These are phyloP conservation scores for Ctenodactylus gundi DNA, from an alignment of 2,113 vertebrate genomes.

Conservation along the genomic window DNA sequence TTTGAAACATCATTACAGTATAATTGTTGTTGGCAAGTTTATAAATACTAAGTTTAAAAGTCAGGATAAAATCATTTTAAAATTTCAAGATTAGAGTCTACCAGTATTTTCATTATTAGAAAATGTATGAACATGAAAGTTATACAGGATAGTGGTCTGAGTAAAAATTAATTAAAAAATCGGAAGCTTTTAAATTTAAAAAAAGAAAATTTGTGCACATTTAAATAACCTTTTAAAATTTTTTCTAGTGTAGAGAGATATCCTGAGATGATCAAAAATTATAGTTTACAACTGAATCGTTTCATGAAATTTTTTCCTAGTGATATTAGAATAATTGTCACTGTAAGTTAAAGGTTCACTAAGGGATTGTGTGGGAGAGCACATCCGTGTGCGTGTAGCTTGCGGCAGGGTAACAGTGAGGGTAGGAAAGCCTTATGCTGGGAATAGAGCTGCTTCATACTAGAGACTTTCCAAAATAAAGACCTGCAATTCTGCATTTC, in stretches of 20 bases:
- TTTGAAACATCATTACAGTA: neutral
- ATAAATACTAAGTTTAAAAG: slow-evolving; percentile 10
- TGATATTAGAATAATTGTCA: neutral
- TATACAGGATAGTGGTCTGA: neutral
- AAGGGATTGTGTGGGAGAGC: neutral
- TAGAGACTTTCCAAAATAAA: slow-evolving; percentile 46
- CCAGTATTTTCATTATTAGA: neutral
- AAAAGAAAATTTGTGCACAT: neutral
- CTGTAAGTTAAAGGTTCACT: neutral
- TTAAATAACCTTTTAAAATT: neutral
- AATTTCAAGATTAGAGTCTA: neutral
- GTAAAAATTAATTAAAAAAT: neutral
- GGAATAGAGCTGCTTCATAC: slow-evolving; percentile 36
- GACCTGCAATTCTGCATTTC: slow-evolving; percentile 56
- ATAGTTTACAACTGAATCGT: neutral
- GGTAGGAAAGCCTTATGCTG: neutral
- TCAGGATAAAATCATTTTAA: slow-evolving; percentile 29
- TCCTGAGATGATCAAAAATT: neutral
- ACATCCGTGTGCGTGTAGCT: neutral
- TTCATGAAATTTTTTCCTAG: slow-evolving; percentile 16
- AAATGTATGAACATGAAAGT: neutral
- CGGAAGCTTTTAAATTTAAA: slow-evolving; percentile 19
- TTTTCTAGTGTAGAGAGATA: rapidly evolving
- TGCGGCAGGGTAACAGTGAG: neutral
- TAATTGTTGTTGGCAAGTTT: neutral